A percentile compares a stretch with the other conserved stretches of the same genome.
Evolutionary conservation across 2,888 invertebrate genomes (phyloP).

Genomic region (Allophyes oxyacanthae): DNA sequence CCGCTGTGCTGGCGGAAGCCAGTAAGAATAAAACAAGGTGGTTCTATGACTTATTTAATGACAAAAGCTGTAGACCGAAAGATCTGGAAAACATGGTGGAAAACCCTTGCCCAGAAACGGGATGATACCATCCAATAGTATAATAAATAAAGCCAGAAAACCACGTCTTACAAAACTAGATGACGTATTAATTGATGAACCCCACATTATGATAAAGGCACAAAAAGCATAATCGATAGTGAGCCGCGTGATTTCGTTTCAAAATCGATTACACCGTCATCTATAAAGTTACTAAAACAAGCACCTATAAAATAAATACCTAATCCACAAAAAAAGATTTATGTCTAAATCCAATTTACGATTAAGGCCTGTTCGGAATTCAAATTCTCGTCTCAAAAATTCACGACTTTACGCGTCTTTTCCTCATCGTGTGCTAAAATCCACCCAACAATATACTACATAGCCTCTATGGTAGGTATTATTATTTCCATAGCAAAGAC

Average conservation of each 20-base stretch:
- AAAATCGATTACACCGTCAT: conserved; percentile 18
- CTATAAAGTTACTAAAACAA: neutral
- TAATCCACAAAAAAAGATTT: conserved; percentile 28
- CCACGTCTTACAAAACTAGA: conserved; percentile 3
- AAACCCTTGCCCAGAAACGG: too few species aligned
- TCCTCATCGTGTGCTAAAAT: conserved; percentile 25
- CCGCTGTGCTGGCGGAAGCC: too few species aligned
- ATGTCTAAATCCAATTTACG: conserved; percentile 36
- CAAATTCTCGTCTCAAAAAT: conserved; percentile 20
- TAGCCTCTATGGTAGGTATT: neutral
- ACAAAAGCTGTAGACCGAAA: too few species aligned
- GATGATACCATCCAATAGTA: too few species aligned
- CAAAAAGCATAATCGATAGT: conserved; percentile 23
- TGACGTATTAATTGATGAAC: neutral
- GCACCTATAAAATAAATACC: conserved; percentile 30
- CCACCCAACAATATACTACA: conserved; percentile 18
- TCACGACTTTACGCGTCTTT: conserved; percentile 20
- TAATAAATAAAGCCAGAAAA: neutral
- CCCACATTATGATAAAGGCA: conserved; percentile 11
- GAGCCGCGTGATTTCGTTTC: conserved; percentile 14
- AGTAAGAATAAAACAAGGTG: too few species aligned
- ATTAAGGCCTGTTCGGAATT: conserved; percentile 26
- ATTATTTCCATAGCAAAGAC: conserved; percentile 5
- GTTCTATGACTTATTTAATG: too few species aligned
- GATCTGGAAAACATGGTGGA: too few species aligned